These are phyloP conservation scores for Acanthococcus lagerstroemiae DNA, from an alignment of 2,888 invertebrate species.

Conservation along the genomic window DNA sequence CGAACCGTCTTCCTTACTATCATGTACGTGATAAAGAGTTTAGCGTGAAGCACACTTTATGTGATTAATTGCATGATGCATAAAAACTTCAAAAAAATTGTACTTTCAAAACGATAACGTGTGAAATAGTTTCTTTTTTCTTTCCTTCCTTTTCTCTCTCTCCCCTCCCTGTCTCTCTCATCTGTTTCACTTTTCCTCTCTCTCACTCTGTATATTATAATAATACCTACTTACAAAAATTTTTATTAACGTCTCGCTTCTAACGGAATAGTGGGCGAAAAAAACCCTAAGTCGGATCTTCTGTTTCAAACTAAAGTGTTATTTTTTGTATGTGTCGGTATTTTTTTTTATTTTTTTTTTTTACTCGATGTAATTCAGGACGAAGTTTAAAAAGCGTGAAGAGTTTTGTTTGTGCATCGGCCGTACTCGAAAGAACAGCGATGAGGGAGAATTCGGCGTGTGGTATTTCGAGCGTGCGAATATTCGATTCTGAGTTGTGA, in stretches of 20 bases:
- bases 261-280: not conserved
- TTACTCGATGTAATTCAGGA: not conserved
- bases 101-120: constrained; percentile 1
- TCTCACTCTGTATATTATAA: not conserved
- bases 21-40: constrained; percentile 17
- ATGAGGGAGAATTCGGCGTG: not conserved
- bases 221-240: not conserved
- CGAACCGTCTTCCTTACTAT: constrained; percentile 1
- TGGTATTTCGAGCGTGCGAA: not conserved
- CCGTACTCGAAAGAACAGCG: not conserved
- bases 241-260: not conserved
- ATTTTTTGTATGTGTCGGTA: not conserved
- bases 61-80: not conserved
- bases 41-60: constrained; percentile 7
- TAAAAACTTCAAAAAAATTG: constrained; percentile 2
- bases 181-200: not conserved
- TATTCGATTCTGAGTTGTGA: not conserved
- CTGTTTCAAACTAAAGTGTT: not conserved
- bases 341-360: not conserved
- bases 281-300: not conserved
- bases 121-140: constrained; percentile 6
- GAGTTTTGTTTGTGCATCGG: not conserved
- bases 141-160: not conserved
- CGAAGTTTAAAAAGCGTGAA: not conserved
- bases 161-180: not conserved